phyloP scores from a whole-genome alignment of 2,113 vertebrate genomes.

The Cebidichthys violaceus region DNA sequence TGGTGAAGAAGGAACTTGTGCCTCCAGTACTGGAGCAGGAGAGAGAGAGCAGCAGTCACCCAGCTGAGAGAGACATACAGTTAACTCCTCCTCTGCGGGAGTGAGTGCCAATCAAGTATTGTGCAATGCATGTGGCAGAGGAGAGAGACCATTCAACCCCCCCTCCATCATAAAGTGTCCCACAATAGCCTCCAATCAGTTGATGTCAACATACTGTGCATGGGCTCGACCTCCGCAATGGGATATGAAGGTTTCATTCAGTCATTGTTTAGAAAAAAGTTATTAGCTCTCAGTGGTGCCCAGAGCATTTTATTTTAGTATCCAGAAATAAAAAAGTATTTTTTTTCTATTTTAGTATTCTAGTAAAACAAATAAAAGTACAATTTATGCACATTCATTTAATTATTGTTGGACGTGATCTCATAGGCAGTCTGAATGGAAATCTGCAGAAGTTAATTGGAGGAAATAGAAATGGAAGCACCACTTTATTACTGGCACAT shows the following conservation, averaged over 20 bases:
- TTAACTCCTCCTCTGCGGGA: conserved; percentile 82
- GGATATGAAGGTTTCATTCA: neutral
- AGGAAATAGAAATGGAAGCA: neutral
- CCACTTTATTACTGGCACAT: neutral
- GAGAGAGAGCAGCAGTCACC: conserved; percentile 76
- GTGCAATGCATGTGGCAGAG: conserved; percentile 65
- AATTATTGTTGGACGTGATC: neutral
- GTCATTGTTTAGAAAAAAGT: neutral
- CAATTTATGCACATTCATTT: neutral
- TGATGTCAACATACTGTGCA: conserved; percentile 51
- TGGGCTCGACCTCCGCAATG: neutral
- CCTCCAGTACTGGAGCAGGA: conserved; percentile 82
- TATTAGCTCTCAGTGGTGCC: neutral
- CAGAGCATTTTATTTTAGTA: neutral
- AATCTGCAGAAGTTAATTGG: neutral
- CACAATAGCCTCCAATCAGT: conserved; percentile 54
- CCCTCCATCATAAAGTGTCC: conserved; percentile 21
- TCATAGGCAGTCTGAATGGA: neutral
- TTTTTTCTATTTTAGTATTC: neutral
- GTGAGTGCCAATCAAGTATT: conserved; percentile 75
- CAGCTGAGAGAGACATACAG: conserved; percentile 64
- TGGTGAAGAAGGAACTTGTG: conserved; percentile 74
- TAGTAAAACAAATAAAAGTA: neutral
- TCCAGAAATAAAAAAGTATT: neutral
- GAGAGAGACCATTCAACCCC: conserved; percentile 18